Conservation (phyloP, 2,113 vertebrate species). For the Antennarius striatus region DNA sequence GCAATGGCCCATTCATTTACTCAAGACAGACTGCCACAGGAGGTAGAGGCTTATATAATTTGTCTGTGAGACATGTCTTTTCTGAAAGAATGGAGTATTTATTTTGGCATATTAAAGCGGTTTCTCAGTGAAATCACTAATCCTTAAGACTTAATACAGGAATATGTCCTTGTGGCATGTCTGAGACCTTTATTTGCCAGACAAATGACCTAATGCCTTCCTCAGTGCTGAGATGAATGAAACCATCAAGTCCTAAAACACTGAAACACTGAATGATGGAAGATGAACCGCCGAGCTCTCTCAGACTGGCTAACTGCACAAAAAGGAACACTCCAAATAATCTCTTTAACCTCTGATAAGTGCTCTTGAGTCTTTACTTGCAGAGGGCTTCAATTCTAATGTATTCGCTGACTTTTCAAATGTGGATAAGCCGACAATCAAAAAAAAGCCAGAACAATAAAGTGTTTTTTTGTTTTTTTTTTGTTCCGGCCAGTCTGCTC, state of each 20-base stretch:
- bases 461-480: constrained; percentile 43
- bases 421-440: constrained; percentile 37
- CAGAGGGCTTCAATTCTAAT: constrained; percentile 33
- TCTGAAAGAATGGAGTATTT: constrained; percentile 47
- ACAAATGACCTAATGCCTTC: constrained; percentile 54
- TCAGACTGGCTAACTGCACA: constrained; percentile 18
- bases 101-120: constrained; percentile 71
- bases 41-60: constrained; percentile 46
- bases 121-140: constrained; percentile 63
- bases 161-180: constrained; percentile 65
- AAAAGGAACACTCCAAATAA: constrained; percentile 34
- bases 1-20: constrained; percentile 48
- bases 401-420: constrained; percentile 42
- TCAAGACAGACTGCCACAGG: constrained; percentile 49
- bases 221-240: constrained; percentile 53
- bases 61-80: constrained; percentile 55
- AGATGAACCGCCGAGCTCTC: constrained; percentile 26
- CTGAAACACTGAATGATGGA: constrained; percentile 48
- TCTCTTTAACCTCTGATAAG: constrained; percentile 38
- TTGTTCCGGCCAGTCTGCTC: constrained; percentile 25
- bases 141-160: constrained; percentile 56
- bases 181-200: constrained; percentile 61
- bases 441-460: constrained; percentile 45
- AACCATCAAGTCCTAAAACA: constrained; percentile 36
- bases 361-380: constrained; percentile 39